Evolutionary conservation across 2,888 invertebrate genomes (phyloP).

Genomic region (Physocephala rufipes): DNA sequence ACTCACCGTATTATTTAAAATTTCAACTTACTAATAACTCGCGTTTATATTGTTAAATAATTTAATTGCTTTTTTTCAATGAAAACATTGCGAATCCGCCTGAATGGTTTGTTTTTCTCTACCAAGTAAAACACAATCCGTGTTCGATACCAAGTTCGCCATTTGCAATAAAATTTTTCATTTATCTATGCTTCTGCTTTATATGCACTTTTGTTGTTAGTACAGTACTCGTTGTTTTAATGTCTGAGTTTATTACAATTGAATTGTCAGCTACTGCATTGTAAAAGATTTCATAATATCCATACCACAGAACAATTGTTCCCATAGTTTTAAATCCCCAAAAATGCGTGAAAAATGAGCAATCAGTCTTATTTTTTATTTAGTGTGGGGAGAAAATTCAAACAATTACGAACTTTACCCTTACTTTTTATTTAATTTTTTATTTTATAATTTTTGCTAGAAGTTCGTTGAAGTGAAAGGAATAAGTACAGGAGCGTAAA

Average conservation of each 20-base stretch:
- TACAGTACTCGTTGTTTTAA: too few species aligned
- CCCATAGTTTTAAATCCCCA: too few species aligned
- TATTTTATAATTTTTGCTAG: too few species aligned
- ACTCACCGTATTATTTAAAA: conserved; percentile 54
- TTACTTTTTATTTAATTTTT: too few species aligned
- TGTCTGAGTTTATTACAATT: conserved; percentile 10
- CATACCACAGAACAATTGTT: too few species aligned
- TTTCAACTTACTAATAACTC: conserved; percentile 50
- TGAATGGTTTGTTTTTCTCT: conserved; percentile 50
- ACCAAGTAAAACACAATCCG: conserved; percentile 40
- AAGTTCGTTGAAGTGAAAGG: too few species aligned
- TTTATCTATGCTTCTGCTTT: conserved; percentile 32
- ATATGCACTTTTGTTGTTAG: conserved; percentile 3
- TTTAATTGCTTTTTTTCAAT: conserved; percentile 49
- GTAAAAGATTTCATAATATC: too few species aligned
- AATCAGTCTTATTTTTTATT: too few species aligned
- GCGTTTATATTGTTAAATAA: conserved; percentile 49
- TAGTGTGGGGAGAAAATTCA: too few species aligned
- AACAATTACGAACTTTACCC: too few species aligned
- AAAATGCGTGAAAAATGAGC: too few species aligned
- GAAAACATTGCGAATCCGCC: conserved; percentile 52
- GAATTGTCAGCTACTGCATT: not conserved
- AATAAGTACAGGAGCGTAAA: too few species aligned
- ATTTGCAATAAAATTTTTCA: conserved; percentile 53
- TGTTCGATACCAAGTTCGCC: conserved; percentile 54